Percentiles rank a stretch among this genome's conserved stretches.
These are phyloP conservation scores for Aptenodytes patagonicus DNA, from an alignment of 2,113 vertebrate species.

Conservation along the genomic window DNA sequence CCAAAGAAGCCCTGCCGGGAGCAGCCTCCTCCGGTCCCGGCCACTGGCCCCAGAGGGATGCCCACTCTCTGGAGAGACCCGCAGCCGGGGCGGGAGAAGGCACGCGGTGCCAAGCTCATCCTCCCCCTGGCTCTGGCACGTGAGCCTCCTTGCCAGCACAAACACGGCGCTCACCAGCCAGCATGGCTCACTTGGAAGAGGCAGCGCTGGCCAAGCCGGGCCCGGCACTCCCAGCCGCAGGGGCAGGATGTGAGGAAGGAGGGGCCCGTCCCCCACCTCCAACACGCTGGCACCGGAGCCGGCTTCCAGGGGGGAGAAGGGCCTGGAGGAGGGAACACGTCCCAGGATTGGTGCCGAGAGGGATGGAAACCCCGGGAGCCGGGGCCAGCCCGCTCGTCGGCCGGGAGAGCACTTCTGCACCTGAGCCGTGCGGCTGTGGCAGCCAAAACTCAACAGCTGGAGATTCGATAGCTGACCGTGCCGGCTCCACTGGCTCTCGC, in stretches of 20 bases:
- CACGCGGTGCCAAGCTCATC: background rate
- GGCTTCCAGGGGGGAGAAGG: background rate
- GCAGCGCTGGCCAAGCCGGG: background rate
- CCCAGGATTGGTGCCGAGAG: background rate
- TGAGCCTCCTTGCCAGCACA: background rate
- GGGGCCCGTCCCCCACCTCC: background rate
- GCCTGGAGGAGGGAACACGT: background rate
- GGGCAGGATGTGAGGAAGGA: slow-evolving; percentile 18
- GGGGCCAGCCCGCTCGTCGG: background rate
- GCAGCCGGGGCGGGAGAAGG: background rate
- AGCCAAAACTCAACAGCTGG: slow-evolving; percentile 19
- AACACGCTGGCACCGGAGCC: background rate
- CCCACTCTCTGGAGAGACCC: background rate
- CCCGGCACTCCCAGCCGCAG: background rate
- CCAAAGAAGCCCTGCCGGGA: background rate
- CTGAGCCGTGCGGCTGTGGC: background rate
- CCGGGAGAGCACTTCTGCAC: slow-evolving; percentile 6
- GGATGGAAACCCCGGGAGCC: background rate
- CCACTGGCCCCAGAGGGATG: background rate
- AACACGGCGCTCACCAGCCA: background rate
- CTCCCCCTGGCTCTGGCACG: background rate
- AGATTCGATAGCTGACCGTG: background rate
- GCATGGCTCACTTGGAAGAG: background rate
- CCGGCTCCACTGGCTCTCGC: rapidly evolving
- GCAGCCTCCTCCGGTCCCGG: background rate